phyloP scores from a whole-genome alignment of 2,797 vertebrate species.

The Anniella stebbinsi region DNA sequence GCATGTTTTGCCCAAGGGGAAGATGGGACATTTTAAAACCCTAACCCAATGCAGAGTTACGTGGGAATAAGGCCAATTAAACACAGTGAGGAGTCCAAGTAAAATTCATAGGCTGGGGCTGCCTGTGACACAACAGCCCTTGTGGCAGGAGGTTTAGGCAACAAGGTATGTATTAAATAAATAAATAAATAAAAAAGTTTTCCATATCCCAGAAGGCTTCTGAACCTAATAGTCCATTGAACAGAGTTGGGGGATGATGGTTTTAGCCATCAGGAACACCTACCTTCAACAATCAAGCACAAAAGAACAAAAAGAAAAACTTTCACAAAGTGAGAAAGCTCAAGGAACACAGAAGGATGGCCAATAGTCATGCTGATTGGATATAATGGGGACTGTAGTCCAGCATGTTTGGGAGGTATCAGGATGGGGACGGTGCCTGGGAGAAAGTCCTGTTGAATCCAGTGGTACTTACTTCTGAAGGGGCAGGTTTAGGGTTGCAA shows the following conservation, averaged over 20 bases:
- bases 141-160: neutral
- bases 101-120: neutral
- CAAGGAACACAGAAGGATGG: neutral
- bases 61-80: neutral
- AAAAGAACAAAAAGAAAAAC: neutral
- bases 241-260: neutral
- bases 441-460: neutral
- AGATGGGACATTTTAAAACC: neutral
- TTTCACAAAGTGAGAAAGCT: neutral
- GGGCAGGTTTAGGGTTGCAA: too few relatives aligned
- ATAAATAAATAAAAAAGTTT: neutral
- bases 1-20: neutral
- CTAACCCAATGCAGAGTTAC: neutral
- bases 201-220: neutral
- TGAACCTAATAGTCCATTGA: neutral
- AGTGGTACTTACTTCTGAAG: neutral
- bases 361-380: neutral
- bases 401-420: too few relatives aligned
- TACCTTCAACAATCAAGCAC: neutral
- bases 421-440: neutral
- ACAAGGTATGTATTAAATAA: neutral
- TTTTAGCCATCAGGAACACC: neutral
- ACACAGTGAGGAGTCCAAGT: neutral
- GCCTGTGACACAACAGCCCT: neutral
- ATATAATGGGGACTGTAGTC: neutral